Evolutionary conservation across 2,797 vertebrate genomes (phyloP).

Genomic region (Rhyacichthys aspro): DNA sequence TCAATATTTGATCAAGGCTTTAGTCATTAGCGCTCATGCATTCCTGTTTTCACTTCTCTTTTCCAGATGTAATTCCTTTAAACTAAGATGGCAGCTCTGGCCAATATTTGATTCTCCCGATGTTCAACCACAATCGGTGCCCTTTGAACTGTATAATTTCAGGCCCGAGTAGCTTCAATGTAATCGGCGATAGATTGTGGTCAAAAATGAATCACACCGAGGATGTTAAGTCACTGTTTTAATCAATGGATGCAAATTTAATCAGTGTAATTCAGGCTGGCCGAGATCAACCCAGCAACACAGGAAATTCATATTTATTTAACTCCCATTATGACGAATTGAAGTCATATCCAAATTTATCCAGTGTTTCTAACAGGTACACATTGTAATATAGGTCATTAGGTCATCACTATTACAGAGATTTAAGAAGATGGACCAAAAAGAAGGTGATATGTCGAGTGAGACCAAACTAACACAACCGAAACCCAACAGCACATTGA

Average conservation of each 20-base stretch:
- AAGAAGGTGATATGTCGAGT: too few species aligned
- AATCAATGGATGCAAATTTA: not conserved
- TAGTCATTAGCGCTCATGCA: constrained; percentile 34
- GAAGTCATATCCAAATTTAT: not conserved
- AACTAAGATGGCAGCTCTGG: constrained; percentile 40
- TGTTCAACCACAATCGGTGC: constrained; percentile 32
- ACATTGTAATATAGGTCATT: too few species aligned
- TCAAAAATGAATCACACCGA: not conserved
- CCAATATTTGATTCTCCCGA: constrained; percentile 69
- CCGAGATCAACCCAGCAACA: not conserved
- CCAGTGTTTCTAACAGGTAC: too few species aligned
- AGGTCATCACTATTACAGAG: too few species aligned
- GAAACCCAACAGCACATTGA: too few species aligned
- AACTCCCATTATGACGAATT: not conserved
- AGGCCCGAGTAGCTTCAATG: constrained; percentile 30
- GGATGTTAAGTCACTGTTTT: not conserved
- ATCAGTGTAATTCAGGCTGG: not conserved
- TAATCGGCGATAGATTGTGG: constrained; percentile 11
- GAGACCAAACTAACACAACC: too few species aligned
- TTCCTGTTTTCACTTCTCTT: constrained; percentile 41
- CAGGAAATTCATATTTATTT: not conserved
- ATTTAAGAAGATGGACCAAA: too few species aligned
- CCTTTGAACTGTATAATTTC: constrained; percentile 58
- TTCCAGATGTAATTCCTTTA: constrained; percentile 36
- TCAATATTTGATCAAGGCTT: constrained; percentile 78